phyloP scores from a whole-genome alignment of 2,113 vertebrate species.

The Sturnus vulgaris region DNA sequence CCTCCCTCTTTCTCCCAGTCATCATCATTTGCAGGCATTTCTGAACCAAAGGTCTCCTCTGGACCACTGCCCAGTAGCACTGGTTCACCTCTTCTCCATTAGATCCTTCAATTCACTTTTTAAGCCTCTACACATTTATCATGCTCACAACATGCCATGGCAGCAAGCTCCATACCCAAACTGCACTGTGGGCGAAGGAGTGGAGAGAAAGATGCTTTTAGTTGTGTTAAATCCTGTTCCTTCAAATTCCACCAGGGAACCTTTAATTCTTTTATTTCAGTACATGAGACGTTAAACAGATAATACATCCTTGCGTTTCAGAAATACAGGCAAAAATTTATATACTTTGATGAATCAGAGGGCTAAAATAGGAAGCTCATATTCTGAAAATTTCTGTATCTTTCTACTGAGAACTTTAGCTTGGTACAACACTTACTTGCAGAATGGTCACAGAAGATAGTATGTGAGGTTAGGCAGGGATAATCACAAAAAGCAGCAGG shows the following conservation, averaged over 20 bases:
- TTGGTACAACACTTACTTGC: neutral
- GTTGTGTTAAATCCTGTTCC: neutral
- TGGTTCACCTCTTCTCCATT: neutral
- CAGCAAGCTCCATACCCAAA: neutral
- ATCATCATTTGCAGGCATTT: neutral
- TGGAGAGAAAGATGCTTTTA: neutral
- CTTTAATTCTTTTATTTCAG: neutral
- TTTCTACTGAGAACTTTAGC: neutral
- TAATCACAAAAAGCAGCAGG: neutral
- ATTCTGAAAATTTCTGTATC: neutral
- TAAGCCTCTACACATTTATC: neutral
- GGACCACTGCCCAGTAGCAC: neutral
- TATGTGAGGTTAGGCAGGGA: neutral
- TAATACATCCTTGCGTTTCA: neutral
- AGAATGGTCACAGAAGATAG: neutral
- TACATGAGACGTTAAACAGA: neutral
- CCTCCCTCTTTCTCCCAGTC: neutral
- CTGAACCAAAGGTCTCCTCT: neutral
- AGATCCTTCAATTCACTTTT: neutral
- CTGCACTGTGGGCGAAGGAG: neutral
- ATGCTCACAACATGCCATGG: rapidly evolving
- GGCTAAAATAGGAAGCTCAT: neutral
- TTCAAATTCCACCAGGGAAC: neutral
- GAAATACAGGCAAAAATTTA: neutral
- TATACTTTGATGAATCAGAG: neutral